phyloP scores from a whole-genome alignment of 2,888 invertebrate species.

The Hyposoter dolosus region DNA sequence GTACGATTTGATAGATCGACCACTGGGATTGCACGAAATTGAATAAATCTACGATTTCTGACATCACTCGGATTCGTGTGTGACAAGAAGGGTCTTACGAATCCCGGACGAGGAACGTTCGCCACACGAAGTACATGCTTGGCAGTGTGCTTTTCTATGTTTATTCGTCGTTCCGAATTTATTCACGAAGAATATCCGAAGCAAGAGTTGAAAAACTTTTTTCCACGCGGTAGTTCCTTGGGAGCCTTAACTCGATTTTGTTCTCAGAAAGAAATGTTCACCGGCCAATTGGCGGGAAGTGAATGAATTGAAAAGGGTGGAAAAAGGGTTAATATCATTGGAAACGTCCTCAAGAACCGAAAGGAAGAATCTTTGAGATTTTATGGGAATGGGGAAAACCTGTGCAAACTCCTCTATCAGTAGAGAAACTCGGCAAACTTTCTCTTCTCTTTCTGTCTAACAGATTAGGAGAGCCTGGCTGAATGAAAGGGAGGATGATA shows the following conservation, averaged over 20 bases:
- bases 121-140: not conserved
- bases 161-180: constrained; percentile 4
- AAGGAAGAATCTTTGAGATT: constrained; percentile 38
- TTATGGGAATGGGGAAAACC: constrained; percentile 32
- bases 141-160: not conserved
- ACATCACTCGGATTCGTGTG: constrained; percentile 54
- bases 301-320: constrained; percentile 4
- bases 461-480: constrained; percentile 43
- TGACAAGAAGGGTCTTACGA: constrained; percentile 47
- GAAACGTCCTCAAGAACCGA: constrained; percentile 22
- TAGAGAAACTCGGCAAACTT: constrained; percentile 39
- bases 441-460: constrained; percentile 13
- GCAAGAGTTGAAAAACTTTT: not conserved
- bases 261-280: not conserved
- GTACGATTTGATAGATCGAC: constrained; percentile 55
- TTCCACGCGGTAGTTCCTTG: not conserved
- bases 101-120: constrained; percentile 31
- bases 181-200: not conserved
- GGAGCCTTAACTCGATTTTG: not conserved
- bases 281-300: not conserved
- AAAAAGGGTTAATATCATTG: constrained; percentile 35
- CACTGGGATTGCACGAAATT: constrained; percentile 41
- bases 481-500: constrained; percentile 42
- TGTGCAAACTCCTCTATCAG: constrained; percentile 52
- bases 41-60: constrained; percentile 23